Evolutionary conservation across 2,113 vertebrate genomes (phyloP), one percentile per base, ranked within the genome.

Genomic region (Neogobius melanostomus): DNA sequence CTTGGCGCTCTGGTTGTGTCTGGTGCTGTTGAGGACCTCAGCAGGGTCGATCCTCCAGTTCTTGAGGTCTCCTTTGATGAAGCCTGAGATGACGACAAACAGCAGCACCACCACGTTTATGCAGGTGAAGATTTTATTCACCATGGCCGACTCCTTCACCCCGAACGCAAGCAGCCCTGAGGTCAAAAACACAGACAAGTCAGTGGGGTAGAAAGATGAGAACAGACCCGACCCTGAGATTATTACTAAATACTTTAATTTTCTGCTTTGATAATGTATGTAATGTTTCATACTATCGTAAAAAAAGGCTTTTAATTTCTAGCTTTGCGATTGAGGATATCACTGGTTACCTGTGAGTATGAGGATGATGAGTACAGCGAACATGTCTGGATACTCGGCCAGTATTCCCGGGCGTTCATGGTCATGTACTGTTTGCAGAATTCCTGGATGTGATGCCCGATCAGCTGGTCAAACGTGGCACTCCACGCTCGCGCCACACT

Each of bases 401-500:
- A 99, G 90, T 64, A 97, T 52, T 1, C 95, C 95, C 0, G 95
- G 7, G 86, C 90, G 0, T 95, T 87, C 91, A 99, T 95, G 0
- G 88, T 79, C 93, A 99, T 94, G 88, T 97, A 70, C 0, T 17
- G 74, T 52, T 56, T 65, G 63, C 93, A 97, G 82, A 98, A 96
- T 0, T 16, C 50, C 81, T 92, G 93, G 0, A 99, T 97, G 69
- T 91, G 92, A 6, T 86, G 89, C 65, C 95, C 95, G 61, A 96
- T 95, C 66, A 99, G 93, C 84, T 97, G 93, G 53, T 99, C 97
- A 62, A 99, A 99, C 0, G 97, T 98, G 0, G 95, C 95, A 0
- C 97, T 99, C 97, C 96, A 99, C 1, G 97, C 96, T 75, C 96
- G 90, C 0, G 97, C 97, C 56, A 99, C 97, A 0, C 98, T 99